Evolutionary conservation across 1,140 invertebrate genomes (phyloP).

Genomic region (Drosophila watanabei): DNA sequence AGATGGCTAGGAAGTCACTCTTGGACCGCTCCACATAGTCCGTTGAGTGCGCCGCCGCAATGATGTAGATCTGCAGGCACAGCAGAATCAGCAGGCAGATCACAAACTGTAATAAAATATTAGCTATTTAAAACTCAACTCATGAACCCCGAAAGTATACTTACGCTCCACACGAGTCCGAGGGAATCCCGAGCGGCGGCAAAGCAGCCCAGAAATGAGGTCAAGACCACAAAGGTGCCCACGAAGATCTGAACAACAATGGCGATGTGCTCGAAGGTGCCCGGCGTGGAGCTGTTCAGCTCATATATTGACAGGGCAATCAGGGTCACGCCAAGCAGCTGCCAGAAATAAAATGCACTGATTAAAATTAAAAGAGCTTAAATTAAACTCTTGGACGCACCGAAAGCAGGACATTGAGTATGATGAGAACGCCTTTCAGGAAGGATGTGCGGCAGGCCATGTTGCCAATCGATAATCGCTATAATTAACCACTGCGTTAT

Average conservation of each 20-base stretch:
- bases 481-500: conserved; percentile 50
- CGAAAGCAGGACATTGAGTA: conserved; percentile 77
- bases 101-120: conserved; percentile 48
- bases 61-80: conserved; percentile 77
- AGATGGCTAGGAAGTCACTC: conserved; percentile 61
- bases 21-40: conserved; percentile 74
- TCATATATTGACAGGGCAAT: conserved; percentile 78
- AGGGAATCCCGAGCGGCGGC: conserved; percentile 68
- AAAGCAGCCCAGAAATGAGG: conserved; percentile 78
- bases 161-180: conserved; percentile 78
- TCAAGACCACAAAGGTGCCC: conserved; percentile 79
- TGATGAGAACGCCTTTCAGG: conserved; percentile 71
- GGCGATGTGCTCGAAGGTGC: conserved; percentile 79
- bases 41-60: conserved; percentile 71
- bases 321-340: conserved; percentile 77
- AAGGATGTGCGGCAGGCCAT: conserved; percentile 68
- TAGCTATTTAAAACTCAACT: neutral
- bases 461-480: conserved; percentile 70
- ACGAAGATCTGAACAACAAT: conserved; percentile 82
- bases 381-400: conserved; percentile 73
- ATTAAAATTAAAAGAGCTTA: neutral
- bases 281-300: conserved; percentile 72
- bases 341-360: conserved; percentile 9
- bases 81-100: conserved; percentile 75
- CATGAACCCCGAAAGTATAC: neutral